Evolutionary conservation across 2,797 vertebrate genomes (phyloP).

Genomic region (Pangasius djambal): DNA sequence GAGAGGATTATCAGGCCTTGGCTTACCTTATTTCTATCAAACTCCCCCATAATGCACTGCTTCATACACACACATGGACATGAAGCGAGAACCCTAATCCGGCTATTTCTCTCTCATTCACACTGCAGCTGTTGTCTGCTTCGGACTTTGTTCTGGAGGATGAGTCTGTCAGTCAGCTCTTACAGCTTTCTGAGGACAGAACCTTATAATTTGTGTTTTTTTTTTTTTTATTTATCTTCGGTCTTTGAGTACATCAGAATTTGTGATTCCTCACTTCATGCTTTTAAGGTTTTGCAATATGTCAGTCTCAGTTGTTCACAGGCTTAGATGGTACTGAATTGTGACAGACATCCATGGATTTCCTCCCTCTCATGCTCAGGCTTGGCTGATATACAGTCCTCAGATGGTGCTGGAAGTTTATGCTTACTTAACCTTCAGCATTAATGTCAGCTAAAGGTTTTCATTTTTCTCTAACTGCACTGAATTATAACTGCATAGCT

Average conservation of each 20-base stretch:
- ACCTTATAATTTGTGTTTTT: slow-evolving; percentile 41
- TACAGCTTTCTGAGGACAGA: slow-evolving; percentile 40
- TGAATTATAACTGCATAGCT: slow-evolving; percentile 36
- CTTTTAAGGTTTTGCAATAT: slow-evolving; percentile 53
- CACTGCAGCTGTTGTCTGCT: slow-evolving; percentile 48
- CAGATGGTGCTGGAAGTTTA: not conserved
- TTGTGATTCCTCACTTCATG: slow-evolving; percentile 51
- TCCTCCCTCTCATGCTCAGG: not conserved
- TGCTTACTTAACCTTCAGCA: slow-evolving; percentile 8
- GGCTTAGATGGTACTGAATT: slow-evolving; percentile 48
- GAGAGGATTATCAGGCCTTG: slow-evolving; percentile 49
- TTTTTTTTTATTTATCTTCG: not conserved
- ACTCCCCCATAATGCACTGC: slow-evolving; percentile 45
- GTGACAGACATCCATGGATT: slow-evolving; percentile 41
- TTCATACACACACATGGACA: slow-evolving; percentile 46
- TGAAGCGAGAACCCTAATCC: slow-evolving; percentile 53
- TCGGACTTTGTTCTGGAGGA: slow-evolving; percentile 56
- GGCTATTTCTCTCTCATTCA: slow-evolving; percentile 45
- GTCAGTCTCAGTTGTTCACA: slow-evolving; percentile 33
- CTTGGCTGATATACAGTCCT: slow-evolving; percentile 2
- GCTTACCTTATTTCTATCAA: slow-evolving; percentile 30
- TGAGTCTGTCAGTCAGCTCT: slow-evolving; percentile 55
- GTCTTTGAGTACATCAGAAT: slow-evolving; percentile 42
- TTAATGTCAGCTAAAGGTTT: not conserved
- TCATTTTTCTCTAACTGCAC: slow-evolving; percentile 20